Evolutionary conservation across 2,113 vertebrate species (phyloP).

Genomic region (cat (Felis catus)): F.catus_Fca126_mat1.0 CM031415.1:100472501-100473000

Average conservation of each 20-base stretch:
- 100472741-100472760: background rate
- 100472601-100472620: slow-evolving; percentile 33
- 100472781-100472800: slow-evolving; percentile 42
- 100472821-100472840: background rate
- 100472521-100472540: background rate
- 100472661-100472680: background rate
- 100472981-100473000: slow-evolving; percentile 59
- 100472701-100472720: background rate
- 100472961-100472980: slow-evolving; percentile 2
- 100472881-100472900: background rate
- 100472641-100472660: slow-evolving; percentile 10
- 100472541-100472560: background rate
- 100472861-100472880: background rate
- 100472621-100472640: background rate
- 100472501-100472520: slow-evolving; percentile 2
- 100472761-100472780: background rate
- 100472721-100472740: background rate
- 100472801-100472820: background rate
- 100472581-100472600: background rate
- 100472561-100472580: background rate
- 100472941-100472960: slow-evolving; percentile 33
- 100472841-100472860: background rate
- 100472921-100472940: background rate
- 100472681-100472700: background rate
- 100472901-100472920: background rate